Conservation (phyloP, 2,797 vertebrate genomes). For the Gadopsis marmoratus region DNA sequence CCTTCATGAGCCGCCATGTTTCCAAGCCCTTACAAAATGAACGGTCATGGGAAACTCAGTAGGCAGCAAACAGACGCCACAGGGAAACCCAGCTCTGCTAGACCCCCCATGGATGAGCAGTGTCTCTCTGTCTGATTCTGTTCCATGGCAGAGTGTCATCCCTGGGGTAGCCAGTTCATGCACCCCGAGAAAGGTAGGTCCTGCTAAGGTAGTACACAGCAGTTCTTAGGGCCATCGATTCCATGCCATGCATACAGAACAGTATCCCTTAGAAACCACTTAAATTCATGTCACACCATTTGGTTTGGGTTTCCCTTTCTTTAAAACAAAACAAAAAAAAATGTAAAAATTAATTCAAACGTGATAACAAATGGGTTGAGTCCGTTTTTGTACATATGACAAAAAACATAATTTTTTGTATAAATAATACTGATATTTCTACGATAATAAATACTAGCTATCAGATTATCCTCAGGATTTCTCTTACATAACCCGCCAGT, state of each 20-base stretch:
- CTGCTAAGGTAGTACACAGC: neutral
- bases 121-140: constrained; percentile 73
- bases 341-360: no score
- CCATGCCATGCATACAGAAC: neutral
- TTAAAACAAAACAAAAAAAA: neutral
- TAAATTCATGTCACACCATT: neutral
- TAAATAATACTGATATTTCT: neutral
- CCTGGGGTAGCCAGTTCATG: constrained; percentile 32
- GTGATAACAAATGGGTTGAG: neutral
- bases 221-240: neutral
- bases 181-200: constrained; percentile 9
- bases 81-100: constrained; percentile 61
- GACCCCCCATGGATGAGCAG: constrained; percentile 69
- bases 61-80: constrained; percentile 56
- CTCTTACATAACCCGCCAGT: constrained; percentile 44
- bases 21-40: constrained; percentile 62
- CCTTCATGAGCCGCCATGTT: constrained; percentile 61
- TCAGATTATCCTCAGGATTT: neutral
- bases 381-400: neutral
- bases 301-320: neutral
- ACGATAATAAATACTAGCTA: neutral
- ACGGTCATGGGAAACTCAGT: constrained; percentile 82
- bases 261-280: neutral
- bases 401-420: neutral
- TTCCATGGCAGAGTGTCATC: constrained; percentile 67